phyloP scores from a whole-genome alignment of 2,797 vertebrate species.

The Helarctos malayanus region DNA sequence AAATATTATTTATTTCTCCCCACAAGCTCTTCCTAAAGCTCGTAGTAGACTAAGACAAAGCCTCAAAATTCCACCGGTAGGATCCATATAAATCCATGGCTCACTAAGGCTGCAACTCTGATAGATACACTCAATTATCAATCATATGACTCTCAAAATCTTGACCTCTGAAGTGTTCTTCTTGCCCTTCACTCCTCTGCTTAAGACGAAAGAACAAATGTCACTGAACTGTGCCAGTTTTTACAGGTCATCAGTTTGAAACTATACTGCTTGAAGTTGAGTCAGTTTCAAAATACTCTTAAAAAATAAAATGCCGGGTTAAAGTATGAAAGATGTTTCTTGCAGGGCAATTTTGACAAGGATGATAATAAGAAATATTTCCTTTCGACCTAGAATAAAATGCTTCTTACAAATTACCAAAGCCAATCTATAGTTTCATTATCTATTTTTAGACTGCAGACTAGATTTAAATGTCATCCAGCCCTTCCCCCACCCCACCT shows the following conservation, averaged over 20 bases:
- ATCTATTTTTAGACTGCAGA: not conserved
- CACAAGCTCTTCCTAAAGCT: not conserved
- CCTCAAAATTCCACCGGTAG: not conserved
- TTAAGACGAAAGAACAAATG: constrained; percentile 13
- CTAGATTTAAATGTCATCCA: not conserved
- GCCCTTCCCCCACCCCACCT: too few species aligned
- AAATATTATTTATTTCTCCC: not conserved
- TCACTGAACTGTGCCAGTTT: not conserved
- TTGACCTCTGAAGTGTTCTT: not conserved
- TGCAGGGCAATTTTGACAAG: not conserved
- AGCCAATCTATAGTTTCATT: not conserved
- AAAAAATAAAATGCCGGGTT: constrained; percentile 20
- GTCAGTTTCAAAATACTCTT: not conserved
- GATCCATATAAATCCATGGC: not conserved
- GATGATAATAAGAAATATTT: not conserved
- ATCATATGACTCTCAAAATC: not conserved
- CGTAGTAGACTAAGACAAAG: not conserved
- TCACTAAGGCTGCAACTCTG: not conserved
- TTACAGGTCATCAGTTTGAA: not conserved
- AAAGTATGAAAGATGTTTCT: not conserved
- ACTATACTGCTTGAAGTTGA: not conserved
- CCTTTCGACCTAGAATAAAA: constrained; percentile 2
- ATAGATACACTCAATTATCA: not conserved
- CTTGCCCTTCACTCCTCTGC: not conserved
- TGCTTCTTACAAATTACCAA: not conserved